phyloP scores from a whole-genome alignment of 2,797 vertebrate species.

The Enoplosus armatus region DNA sequence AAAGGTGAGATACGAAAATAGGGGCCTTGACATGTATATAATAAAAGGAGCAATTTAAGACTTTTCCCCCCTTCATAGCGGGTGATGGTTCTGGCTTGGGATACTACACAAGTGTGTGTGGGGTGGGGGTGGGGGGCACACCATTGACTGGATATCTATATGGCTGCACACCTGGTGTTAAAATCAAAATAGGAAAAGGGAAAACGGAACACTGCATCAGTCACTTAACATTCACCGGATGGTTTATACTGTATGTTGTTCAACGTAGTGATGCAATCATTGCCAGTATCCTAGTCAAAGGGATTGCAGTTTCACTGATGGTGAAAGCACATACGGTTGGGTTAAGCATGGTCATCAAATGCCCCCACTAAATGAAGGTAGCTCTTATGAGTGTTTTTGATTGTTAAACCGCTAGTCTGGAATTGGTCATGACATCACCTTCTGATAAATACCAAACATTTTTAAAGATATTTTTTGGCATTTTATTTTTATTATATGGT shows the following conservation, averaged over 20 bases:
- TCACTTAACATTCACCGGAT: neutral
- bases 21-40: neutral
- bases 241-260: neutral
- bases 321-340: neutral
- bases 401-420: too few relatives aligned
- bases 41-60: neutral
- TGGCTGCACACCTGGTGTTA: neutral
- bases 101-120: neutral
- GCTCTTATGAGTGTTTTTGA: neutral
- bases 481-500: too few relatives aligned
- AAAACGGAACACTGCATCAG: neutral
- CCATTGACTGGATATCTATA: neutral
- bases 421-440: too few relatives aligned
- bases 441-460: too few relatives aligned
- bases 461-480: too few relatives aligned
- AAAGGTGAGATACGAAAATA: slow-evolving; percentile 83
- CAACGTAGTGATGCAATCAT: too few relatives aligned
- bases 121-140: too few relatives aligned
- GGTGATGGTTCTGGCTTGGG: neutral
- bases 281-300: neutral
- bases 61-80: neutral
- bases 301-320: neutral
- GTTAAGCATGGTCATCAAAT: neutral
- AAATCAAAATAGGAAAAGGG: neutral
- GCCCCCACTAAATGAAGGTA: neutral